Base-by-base conservation (phyloP, 2,113 vertebrate genomes). In the Apteryx owenii region DNA sequence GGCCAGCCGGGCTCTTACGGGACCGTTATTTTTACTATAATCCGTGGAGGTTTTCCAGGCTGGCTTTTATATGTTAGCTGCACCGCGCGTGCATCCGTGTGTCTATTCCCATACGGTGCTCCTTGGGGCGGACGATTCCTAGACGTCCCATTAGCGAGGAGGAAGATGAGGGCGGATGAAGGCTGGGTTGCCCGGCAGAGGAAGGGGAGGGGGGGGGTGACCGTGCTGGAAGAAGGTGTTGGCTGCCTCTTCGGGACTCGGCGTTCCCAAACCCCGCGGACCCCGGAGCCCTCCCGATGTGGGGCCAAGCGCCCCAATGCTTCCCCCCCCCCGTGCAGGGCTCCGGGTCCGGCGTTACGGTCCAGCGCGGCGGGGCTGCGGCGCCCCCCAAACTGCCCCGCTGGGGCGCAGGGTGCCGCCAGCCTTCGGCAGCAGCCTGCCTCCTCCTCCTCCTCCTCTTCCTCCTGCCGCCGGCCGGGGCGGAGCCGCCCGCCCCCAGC, bases 401-500 rank as follows among this genome's bases (percentile, higher is more conserved):
- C 51, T 53, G 22, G 53, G 53, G 53, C 7, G 53, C 53, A 26
- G 26, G 18, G 1, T 23, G 16, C 46, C 29, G 13, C 48, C 4
- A 65, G 15, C 6, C 65, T 6, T 9, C 0, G 42, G 29, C 2
- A 2, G 16, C 51, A 64, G 53, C 66, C 42, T 85, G 36, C n/a
- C 50, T 69, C 56, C 9, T 42, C 42, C 4, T 65, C 60, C 31
- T 85, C 64, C 58, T 76, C 6, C 23, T 22, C 65, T 8, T 7
- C 65, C 62, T 12, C 40, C 78, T 33, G 26, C 87, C 7, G 73
- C 79, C 84, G 23, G 26, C 69, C 89, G 83, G 94, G 95, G 95
- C 91, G 93, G 95, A 90, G 93, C 93, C 81, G 93, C 78, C 68
- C 42, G 36, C 7, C 56, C 54, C 25, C 62, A 91, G n/a, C 71